phyloP scores from a whole-genome alignment of 2,113 vertebrate genomes.

The Gulo gulo region DNA sequence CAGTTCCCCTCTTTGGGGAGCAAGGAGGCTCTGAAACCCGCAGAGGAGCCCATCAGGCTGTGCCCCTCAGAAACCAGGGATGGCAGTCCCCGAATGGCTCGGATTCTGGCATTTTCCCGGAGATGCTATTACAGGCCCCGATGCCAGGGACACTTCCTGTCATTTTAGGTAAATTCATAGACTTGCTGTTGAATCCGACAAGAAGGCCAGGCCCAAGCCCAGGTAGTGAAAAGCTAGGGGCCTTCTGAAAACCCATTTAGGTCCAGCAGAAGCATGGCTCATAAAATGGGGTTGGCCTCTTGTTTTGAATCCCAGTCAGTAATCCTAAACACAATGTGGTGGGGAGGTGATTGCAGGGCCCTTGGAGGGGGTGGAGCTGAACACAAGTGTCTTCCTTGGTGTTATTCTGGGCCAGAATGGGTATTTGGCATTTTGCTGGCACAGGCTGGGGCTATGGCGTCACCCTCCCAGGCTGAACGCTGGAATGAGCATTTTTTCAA shows the following conservation, averaged over 20 bases:
- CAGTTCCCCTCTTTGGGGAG: not conserved
- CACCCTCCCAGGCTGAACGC: not conserved
- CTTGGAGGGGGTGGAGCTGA: not conserved
- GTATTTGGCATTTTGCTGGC: not conserved
- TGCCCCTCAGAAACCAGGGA: not conserved
- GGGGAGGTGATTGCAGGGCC: fast-evolving
- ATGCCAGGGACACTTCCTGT: not conserved
- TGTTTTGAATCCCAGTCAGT: not conserved
- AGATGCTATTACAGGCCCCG: constrained; percentile 58
- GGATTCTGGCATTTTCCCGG: constrained; percentile 49
- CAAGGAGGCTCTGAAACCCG: not conserved
- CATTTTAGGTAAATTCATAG: not conserved
- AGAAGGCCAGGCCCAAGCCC: not conserved
- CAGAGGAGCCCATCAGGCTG: not conserved
- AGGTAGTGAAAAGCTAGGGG: not conserved
- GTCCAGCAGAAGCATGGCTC: not conserved
- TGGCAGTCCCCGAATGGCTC: not conserved
- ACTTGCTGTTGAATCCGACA: not conserved
- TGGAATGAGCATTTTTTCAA: not conserved
- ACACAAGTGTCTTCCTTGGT: not conserved
- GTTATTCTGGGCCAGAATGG: not conserved
- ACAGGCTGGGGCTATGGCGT: not conserved
- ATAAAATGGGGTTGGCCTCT: not conserved
- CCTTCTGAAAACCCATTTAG: not conserved
- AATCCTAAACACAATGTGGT: not conserved